Evolutionary conservation across 2,888 invertebrate genomes (phyloP).

Genomic region (Malachius bipustulatus): DNA sequence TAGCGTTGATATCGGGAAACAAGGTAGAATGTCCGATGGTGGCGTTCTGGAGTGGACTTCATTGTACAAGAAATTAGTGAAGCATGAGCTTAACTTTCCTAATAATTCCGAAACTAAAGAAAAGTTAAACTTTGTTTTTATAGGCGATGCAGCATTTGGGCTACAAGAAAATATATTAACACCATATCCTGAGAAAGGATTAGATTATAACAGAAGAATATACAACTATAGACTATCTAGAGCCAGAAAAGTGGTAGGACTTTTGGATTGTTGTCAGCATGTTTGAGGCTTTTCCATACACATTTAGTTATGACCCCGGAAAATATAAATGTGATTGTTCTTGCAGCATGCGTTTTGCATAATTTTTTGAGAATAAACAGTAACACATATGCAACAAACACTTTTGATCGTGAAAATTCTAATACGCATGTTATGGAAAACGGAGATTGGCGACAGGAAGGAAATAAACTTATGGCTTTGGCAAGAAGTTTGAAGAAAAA

Average conservation of each 20-base stretch:
- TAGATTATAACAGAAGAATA: conserved; percentile 9
- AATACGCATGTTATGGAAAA: too few relatives aligned
- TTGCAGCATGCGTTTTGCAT: conserved; percentile 17
- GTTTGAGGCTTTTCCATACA: conserved; percentile 16
- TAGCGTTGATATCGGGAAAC: conserved; percentile 16
- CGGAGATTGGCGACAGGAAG: too few relatives aligned
- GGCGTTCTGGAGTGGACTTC: conserved; percentile 18
- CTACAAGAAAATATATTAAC: conserved; percentile 19
- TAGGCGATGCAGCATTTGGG: conserved; percentile 19
- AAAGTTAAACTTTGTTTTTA: conserved; percentile 17
- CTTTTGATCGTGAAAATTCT: too few relatives aligned
- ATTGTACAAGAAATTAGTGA: conserved; percentile 10
- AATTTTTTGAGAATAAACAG: conserved; percentile 15
- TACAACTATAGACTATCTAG: too few relatives aligned
- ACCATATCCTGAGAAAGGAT: conserved; percentile 19
- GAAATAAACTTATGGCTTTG: too few relatives aligned
- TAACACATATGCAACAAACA: too few relatives aligned
- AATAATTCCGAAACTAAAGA: conserved; percentile 10
- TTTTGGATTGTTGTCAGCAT: too few relatives aligned
- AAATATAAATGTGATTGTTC: conserved; percentile 17
- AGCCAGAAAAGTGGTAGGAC: too few relatives aligned
- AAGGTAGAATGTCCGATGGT: conserved; percentile 18
- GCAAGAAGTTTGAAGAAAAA: too few relatives aligned
- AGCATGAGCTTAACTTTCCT: conserved; percentile 10
- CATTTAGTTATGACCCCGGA: conserved; percentile 16